A percentile compares a stretch with the other conserved stretches of the same genome.
phyloP scores from a whole-genome alignment of 2,113 vertebrate genomes.

The Sakesphorus luctuosus region DNA sequence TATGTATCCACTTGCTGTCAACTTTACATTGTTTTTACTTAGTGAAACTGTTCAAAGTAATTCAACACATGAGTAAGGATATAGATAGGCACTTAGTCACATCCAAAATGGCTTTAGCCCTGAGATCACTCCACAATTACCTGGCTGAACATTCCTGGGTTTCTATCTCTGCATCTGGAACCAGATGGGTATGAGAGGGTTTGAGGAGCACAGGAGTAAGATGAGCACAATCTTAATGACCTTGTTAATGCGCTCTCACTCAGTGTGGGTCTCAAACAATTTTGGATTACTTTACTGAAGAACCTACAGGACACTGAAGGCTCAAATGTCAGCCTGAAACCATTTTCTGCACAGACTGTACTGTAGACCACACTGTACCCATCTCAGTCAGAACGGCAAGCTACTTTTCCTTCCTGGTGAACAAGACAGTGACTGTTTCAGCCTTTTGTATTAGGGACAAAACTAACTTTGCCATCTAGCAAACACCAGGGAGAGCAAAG shows the following conservation, averaged over 20 bases:
- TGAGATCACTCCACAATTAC: background rate
- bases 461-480: background rate
- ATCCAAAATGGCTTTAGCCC: background rate
- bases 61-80: background rate
- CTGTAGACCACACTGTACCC: no score
- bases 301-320: background rate
- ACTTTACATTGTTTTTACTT: background rate
- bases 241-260: background rate
- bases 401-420: background rate
- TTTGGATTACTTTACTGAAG: background rate
- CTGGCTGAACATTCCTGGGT: background rate
- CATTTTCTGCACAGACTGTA: background rate
- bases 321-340: background rate
- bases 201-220: background rate
- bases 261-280: background rate
- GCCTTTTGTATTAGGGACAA: background rate
- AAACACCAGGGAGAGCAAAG: background rate
- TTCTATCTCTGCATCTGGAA: background rate
- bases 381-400: background rate
- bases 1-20: background rate
- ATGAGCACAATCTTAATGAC: background rate
- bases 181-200: background rate
- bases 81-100: background rate
- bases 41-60: background rate
- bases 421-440: background rate